Evolutionary conservation across 2,797 vertebrate genomes (phyloP).

Genomic region (Phrynocephalus forsythii): DNA sequence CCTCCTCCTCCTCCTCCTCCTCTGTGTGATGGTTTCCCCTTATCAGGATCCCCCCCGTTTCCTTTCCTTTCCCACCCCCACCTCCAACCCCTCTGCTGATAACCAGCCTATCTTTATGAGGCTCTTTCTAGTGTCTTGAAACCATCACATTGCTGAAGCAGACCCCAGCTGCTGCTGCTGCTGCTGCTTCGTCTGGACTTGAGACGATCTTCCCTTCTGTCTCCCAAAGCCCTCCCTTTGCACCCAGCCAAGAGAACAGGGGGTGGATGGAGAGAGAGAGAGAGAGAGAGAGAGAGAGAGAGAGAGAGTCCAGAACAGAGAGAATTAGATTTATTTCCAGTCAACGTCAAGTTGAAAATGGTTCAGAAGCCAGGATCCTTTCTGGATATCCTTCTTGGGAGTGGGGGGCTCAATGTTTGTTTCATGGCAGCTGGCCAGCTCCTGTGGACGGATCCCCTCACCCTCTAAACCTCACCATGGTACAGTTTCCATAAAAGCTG

Average conservation of each 20-base stretch:
- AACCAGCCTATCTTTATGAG: slow-evolving; percentile 33
- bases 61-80: background rate
- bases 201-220: too few species aligned
- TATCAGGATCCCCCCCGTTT: background rate
- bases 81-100: background rate
- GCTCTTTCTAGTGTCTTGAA: slow-evolving; percentile 34
- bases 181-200: background rate
- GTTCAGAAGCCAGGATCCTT: slow-evolving; percentile 29
- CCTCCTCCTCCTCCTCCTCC: background rate
- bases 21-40: background rate
- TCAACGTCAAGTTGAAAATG: slow-evolving; percentile 57
- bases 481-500: too few species aligned
- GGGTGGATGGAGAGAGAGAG: background rate
- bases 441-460: too few species aligned
- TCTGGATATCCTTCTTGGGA: slow-evolving; percentile 34
- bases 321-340: slow-evolving; percentile 41
- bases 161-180: slow-evolving; percentile 13
- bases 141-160: slow-evolving; percentile 23
- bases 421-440: too few species aligned
- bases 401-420: too few species aligned
- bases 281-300: background rate
- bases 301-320: slow-evolving; percentile 23
- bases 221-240: background rate
- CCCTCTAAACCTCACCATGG: too few species aligned
- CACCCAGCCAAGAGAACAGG: slow-evolving; percentile 32